Base-by-base conservation (phyloP, 2,888 invertebrate genomes). In the Empis stercorea region DNA sequence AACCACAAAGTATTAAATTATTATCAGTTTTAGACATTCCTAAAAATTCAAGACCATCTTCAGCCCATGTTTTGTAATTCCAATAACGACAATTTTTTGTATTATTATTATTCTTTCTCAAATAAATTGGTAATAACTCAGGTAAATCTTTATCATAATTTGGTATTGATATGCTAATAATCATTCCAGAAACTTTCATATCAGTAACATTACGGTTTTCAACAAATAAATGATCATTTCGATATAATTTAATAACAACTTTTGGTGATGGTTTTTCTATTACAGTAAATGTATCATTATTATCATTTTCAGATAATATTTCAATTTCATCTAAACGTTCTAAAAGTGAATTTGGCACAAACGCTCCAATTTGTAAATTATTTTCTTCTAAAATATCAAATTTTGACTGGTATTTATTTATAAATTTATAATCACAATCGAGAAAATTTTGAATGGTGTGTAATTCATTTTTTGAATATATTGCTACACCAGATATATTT, bases 31-130 rank as follows among this genome's bases (percentile, higher is more conserved):
- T 40, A 47, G 60, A 57, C 45, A 59, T 52, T 55, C 65, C 58
- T 54, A 64, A 44, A 59, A 65, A 61, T 23, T 63, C 68, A 48
- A 78, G 73, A 1, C 80, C 81, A 44, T 72, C 66, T 1, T 64
- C 68, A 3, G 73, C 74, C 81, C 81, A 81, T 23, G 65, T 42
- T 72, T 76, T 43, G 63, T 75, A 77, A 55, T 78, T 73, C 79
- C 79, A 79, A 58, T 71, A 78, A 3, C 73, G 73, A 56, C 79
- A 79, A 23, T 63, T 62, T 16, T 61, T 62, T n/a, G 44, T 45
- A 17, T 49, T 10, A 3, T 27, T 17, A 1, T 9, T 38, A 10
- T 44, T 46, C 2, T 58, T 60, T 4, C 54, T 53, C 34, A 64
- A 46, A 4, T 78, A 56, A 13, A 81, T 58, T 2, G 76, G 75